phyloP scores from a whole-genome alignment of 2,113 vertebrate genomes.

The Pelmatolapia mariae region DNA sequence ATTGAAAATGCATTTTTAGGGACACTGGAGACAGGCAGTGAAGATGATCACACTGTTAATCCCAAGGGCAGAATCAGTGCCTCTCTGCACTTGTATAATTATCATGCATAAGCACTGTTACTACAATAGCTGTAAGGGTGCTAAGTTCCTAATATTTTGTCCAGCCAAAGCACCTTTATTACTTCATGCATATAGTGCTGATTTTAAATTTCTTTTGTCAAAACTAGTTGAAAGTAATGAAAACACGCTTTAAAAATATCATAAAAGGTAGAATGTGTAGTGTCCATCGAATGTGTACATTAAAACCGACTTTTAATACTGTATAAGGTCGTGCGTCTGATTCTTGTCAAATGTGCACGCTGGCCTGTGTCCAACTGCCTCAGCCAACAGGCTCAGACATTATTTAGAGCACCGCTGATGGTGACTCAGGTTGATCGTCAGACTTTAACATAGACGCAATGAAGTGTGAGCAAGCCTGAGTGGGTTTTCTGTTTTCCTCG shows the following conservation, averaged over 20 bases:
- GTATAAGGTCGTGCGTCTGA: background rate
- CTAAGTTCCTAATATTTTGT: background rate
- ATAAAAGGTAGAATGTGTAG: background rate
- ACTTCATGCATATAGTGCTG: background rate
- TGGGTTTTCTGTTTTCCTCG: background rate
- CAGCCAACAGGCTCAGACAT: background rate
- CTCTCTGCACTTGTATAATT: background rate
- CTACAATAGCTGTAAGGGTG: background rate
- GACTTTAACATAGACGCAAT: background rate
- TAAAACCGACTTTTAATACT: background rate
- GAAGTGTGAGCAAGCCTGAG: background rate
- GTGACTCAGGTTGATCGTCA: background rate
- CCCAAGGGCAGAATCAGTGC: background rate
- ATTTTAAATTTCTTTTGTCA: background rate
- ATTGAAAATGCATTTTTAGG: background rate
- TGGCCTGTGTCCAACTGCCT: background rate
- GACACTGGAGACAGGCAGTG: background rate
- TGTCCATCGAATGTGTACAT: background rate
- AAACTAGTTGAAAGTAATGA: background rate
- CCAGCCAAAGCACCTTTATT: background rate
- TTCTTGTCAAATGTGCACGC: background rate
- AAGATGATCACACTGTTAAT: background rate
- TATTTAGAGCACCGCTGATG: background rate
- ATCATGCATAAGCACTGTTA: background rate
- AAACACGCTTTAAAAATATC: background rate